These are phyloP conservation scores for Rhea pennata DNA, from an alignment of 2,113 vertebrate species.

Conservation along the genomic window DNA sequence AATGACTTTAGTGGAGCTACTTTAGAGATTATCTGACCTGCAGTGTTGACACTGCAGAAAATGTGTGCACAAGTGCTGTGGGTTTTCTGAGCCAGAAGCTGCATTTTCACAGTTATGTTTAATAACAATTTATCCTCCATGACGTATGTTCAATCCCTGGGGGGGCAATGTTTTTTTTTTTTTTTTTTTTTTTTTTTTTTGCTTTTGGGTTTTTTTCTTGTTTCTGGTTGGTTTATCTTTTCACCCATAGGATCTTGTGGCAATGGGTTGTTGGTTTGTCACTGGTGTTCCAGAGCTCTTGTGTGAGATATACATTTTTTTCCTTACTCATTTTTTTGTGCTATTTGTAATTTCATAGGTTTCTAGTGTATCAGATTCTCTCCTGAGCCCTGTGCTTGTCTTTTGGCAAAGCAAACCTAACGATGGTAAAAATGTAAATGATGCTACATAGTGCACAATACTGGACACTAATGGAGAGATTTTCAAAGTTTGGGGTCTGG, in stretches of 20 bases:
- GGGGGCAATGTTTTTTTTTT: not conserved
- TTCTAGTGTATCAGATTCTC: not conserved
- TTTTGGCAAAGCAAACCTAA: not conserved
- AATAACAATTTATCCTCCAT: not conserved
- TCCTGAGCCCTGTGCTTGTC: not conserved
- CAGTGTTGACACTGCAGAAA: not conserved
- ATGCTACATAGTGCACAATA: not conserved
- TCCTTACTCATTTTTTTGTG: not conserved
- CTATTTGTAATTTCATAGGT: not conserved
- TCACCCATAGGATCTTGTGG: not conserved
- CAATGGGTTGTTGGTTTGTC: not conserved
- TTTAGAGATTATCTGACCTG: not conserved
- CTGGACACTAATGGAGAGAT: not conserved
- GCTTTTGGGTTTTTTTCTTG: not conserved
- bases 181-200: not conserved
- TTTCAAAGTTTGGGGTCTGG: not conserved
- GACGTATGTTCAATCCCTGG: not conserved
- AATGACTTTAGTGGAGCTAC: not conserved
- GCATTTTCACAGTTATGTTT: not conserved
- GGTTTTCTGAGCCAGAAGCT: not conserved
- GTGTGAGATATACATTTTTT: not conserved
- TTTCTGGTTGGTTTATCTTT: not conserved
- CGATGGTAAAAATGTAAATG: not conserved
- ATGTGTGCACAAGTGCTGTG: not conserved
- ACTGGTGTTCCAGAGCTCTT: not conserved